Percentiles rank a stretch among this genome's conserved stretches.
phyloP scores from a whole-genome alignment of 2,113 vertebrate species.

The Orycteropus afer region DNA sequence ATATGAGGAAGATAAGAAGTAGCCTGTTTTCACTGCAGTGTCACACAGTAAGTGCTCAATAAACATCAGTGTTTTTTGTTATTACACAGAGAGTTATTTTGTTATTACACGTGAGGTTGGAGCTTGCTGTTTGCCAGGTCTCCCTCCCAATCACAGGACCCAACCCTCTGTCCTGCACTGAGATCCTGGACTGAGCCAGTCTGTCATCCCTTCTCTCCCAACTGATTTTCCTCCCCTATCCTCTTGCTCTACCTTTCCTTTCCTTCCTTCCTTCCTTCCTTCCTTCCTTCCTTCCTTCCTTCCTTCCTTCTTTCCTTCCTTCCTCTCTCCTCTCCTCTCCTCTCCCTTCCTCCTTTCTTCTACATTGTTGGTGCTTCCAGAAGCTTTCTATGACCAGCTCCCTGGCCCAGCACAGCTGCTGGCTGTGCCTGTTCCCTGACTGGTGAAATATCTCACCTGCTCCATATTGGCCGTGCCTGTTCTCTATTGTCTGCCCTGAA shows the following conservation, averaged over 20 bases:
- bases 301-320: no score
- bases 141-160: neutral
- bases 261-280: neutral
- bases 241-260: neutral
- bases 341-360: no score
- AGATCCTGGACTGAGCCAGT: no score
- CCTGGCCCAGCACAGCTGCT: neutral
- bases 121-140: neutral
- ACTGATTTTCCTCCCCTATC: neutral
- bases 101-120: neutral
- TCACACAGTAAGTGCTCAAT: neutral
- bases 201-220: no score
- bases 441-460: neutral
- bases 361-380: neutral
- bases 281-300: no score
- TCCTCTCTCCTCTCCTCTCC: no score
- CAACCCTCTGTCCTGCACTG: neutral
- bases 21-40: no score
- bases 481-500: neutral
- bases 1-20: rapidly evolving
- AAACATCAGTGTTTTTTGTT: neutral
- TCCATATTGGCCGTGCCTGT: neutral
- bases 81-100: no score
- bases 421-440: neutral
- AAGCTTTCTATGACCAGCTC: neutral